Evolutionary conservation across 2,888 invertebrate species (phyloP).

Genomic region (Shargacucullia verbasci): DNA sequence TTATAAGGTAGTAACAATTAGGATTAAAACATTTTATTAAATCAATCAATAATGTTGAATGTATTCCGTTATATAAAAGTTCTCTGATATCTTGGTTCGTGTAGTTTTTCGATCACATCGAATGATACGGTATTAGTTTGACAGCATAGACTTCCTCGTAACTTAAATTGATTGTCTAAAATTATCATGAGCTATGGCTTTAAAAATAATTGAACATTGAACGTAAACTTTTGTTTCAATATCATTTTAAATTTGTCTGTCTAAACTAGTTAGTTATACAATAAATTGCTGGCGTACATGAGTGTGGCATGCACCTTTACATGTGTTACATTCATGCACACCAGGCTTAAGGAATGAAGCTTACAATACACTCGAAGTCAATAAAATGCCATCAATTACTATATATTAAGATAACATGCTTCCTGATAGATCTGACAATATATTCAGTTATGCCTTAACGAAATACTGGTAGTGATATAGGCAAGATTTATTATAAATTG

Average conservation of each 20-base stretch:
- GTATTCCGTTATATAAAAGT: slow-evolving; percentile 64
- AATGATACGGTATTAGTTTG: slow-evolving; percentile 1
- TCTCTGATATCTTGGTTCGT: slow-evolving; percentile 21
- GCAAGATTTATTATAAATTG: slow-evolving; percentile 77
- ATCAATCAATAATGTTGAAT: slow-evolving; percentile 65
- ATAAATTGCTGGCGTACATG: slow-evolving; percentile 29
- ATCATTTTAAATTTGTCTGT: slow-evolving; percentile 59
- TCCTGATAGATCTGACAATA: slow-evolving; percentile 88
- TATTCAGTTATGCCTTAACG: slow-evolving; percentile 86
- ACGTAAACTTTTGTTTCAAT: slow-evolving; percentile 19
- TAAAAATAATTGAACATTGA: slow-evolving; percentile 22
- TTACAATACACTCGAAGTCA: slow-evolving; percentile 71
- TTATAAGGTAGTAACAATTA: slow-evolving; percentile 71
- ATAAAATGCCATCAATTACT: slow-evolving; percentile 83
- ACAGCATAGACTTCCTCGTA: neutral
- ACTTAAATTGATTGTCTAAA: slow-evolving; percentile 3
- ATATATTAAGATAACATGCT: slow-evolving; percentile 86
- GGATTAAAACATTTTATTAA: slow-evolving; percentile 64
- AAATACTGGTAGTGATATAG: slow-evolving; percentile 84
- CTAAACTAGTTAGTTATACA: slow-evolving; percentile 52
- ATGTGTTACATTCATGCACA: slow-evolving; percentile 9
- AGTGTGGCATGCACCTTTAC: slow-evolving; percentile 11
- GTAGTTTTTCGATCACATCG: slow-evolving; percentile 24
- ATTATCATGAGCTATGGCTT: slow-evolving; percentile 40
- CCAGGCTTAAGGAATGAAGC: slow-evolving; percentile 48